Evolutionary conservation across 2,888 invertebrate genomes (phyloP).

Genomic region (Saturnia japonica): DNA sequence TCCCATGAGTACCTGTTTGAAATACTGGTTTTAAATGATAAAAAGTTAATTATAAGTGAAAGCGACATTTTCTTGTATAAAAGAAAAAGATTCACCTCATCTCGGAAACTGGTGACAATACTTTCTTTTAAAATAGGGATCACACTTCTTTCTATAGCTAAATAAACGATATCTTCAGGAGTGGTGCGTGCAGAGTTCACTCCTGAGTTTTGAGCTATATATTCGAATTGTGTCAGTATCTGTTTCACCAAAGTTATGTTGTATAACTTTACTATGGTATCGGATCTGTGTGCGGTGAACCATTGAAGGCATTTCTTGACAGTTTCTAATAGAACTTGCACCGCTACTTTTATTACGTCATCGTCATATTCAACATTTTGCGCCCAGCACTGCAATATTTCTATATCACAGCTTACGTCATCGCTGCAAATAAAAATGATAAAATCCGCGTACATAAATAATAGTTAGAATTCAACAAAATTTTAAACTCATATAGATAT

Average conservation of each 20-base stretch:
- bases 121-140: conserved; percentile 56
- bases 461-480: background rate
- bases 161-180: conserved; percentile 63
- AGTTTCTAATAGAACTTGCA: conserved; percentile 56
- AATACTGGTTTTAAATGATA: too few relatives aligned
- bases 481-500: too few relatives aligned
- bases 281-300: conserved; percentile 57
- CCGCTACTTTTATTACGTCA: conserved; percentile 52
- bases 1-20: too few relatives aligned
- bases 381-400: conserved; percentile 59
- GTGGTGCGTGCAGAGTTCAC: conserved; percentile 38
- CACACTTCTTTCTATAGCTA: conserved; percentile 59
- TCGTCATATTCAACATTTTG: conserved; percentile 55
- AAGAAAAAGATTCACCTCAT: conserved; percentile 49
- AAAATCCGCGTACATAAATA: background rate
- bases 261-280: conserved; percentile 54
- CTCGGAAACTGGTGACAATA: conserved; percentile 56
- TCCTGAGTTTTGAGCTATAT: conserved; percentile 48
- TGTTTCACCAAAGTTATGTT: conserved; percentile 63
- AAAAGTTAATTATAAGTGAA: too few relatives aligned
- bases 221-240: conserved; percentile 68
- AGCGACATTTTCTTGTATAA: background rate
- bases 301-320: conserved; percentile 59
- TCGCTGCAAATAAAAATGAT: conserved; percentile 45
- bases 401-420: conserved; percentile 57